phyloP scores from a whole-genome alignment of 1,140 invertebrate species.

The Bombus huntii region DNA sequence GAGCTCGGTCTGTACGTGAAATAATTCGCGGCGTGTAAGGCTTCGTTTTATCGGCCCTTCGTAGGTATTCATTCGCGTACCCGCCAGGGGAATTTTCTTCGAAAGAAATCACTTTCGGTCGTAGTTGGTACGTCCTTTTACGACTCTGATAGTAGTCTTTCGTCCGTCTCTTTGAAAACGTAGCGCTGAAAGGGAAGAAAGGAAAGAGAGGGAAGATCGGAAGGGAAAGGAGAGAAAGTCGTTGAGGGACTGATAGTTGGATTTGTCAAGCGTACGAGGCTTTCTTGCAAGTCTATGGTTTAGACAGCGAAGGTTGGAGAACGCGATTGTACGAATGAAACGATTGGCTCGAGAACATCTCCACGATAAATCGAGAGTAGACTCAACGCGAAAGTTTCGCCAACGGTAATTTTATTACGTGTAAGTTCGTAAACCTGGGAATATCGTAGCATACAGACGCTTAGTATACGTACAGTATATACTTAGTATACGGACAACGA shows the following conservation, averaged over 20 bases:
- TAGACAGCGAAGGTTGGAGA: no score
- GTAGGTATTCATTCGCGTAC: neutral
- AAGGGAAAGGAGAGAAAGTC: no score
- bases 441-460: neutral
- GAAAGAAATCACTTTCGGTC: neutral
- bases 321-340: neutral
- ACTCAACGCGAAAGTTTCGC: neutral
- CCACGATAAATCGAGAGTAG: neutral
- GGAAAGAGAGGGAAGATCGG: neutral
- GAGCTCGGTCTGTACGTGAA: neutral
- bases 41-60: neutral
- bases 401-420: neutral
- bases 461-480: no score
- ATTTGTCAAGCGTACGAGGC: neutral
- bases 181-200: neutral
- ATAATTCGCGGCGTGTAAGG: slow-evolving; percentile 4
- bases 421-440: neutral
- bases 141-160: neutral
- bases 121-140: neutral
- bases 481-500: neutral
- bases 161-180: neutral
- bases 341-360: neutral
- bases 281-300: neutral
- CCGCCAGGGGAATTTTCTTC: no score
- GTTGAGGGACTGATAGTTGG: neutral